phyloP scores from a whole-genome alignment of 2,888 invertebrate species.

The Drosophila lacicola region DNA sequence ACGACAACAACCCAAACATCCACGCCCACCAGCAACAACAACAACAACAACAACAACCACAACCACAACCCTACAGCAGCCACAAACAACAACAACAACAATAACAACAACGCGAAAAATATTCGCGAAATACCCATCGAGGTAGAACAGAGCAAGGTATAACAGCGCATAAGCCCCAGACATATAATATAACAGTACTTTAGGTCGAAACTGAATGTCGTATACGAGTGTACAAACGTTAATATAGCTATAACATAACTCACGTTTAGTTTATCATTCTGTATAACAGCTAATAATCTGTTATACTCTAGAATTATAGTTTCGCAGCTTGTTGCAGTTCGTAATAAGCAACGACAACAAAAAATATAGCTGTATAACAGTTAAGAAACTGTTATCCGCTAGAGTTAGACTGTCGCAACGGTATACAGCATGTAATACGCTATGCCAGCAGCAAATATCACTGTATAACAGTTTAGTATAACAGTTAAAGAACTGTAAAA shows the following conservation, averaged over 20 bases:
- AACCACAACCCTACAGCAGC: conserved; percentile 35
- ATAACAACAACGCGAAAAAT: conserved; percentile 66
- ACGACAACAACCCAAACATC: conserved; percentile 28
- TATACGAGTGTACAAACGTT: not conserved
- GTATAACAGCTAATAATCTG: conserved; percentile 8
- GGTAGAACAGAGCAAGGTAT: conserved; percentile 84
- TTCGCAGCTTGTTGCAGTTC: not conserved
- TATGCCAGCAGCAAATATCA: too few species aligned
- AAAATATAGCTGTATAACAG: conserved; percentile 3
- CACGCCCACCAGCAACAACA: conserved; percentile 19
- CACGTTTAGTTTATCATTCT: not conserved
- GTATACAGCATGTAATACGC: conserved; percentile 13
- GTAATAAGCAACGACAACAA: not conserved
- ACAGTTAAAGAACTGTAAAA: conserved; percentile 1
- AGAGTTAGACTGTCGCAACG: not conserved
- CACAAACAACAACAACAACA: conserved; percentile 49
- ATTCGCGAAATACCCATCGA: conserved; percentile 85
- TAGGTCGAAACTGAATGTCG: not conserved
- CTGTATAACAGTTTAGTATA: not conserved
- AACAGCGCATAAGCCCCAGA: conserved; percentile 15
- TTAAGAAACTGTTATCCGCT: conserved; percentile 1
- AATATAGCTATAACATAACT: not conserved
- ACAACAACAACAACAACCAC: conserved; percentile 40
- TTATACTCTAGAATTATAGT: conserved; percentile 2
- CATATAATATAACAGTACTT: not conserved